A percentile compares a stretch with the other conserved stretches of the same genome.
Evolutionary conservation across 2,113 vertebrate genomes (phyloP).

Genomic region (Casuarius casuarius): DNA sequence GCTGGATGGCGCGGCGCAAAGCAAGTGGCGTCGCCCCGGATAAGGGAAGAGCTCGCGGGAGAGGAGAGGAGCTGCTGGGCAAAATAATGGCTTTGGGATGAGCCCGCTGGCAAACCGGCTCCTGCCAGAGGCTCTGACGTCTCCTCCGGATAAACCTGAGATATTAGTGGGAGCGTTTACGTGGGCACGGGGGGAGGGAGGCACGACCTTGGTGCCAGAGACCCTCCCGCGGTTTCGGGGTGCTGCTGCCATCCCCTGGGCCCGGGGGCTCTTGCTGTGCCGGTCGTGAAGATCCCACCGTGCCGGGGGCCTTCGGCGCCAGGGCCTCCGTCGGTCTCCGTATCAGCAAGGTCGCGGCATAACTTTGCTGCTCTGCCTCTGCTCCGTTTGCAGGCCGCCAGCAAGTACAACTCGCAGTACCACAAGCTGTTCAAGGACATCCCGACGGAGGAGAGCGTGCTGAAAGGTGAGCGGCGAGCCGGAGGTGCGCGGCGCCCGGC

Average conservation of each 20-base stretch:
- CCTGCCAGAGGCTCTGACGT: neutral
- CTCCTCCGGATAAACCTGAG: neutral
- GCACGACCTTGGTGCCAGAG: neutral
- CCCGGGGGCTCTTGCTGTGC: neutral
- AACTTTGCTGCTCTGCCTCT: slow-evolving; percentile 46
- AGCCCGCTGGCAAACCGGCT: neutral
- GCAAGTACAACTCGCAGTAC: slow-evolving; percentile 97
- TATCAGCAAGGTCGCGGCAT: neutral
- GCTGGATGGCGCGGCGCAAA: slow-evolving; percentile 39
- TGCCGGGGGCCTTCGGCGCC: neutral
- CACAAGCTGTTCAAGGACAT: slow-evolving; percentile 96
- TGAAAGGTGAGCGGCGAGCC: slow-evolving; percentile 87
- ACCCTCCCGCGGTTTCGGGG: neutral
- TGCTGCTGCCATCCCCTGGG: neutral
- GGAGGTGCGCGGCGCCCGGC: too few relatives aligned
- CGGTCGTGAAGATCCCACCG: too few relatives aligned
- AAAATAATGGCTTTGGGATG: neutral
- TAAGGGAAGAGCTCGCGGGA: slow-evolving; percentile 5
- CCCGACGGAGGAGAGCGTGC: slow-evolving; percentile 90
- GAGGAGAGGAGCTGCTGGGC: slow-evolving; percentile 28
- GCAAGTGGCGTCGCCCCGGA: slow-evolving; percentile 48
- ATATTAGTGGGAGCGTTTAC: neutral
- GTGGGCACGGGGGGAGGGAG: neutral
- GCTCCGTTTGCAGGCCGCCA: slow-evolving; percentile 87
- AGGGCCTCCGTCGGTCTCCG: neutral